Evolutionary conservation across 2,888 invertebrate species (phyloP), one percentile per base, ranked within the genome.

Genomic region (Synergus japonicus): DNA sequence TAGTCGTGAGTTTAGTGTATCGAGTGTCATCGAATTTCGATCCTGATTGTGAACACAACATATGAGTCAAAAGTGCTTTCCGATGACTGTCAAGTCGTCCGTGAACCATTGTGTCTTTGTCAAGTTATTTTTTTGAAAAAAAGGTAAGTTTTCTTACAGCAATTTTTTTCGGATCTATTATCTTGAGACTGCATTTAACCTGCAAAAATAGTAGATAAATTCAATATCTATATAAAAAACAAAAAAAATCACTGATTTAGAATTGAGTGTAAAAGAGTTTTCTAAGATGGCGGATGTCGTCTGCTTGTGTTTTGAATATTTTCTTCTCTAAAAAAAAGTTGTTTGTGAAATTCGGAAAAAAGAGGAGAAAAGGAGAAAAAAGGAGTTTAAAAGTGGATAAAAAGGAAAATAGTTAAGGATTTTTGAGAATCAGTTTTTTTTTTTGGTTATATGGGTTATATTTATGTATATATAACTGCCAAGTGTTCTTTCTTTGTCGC

Each of bases 261-360:
- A 10, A 8, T 69, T 73, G 10, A 5, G 60, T 8, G 22, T 18
- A 60, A 60, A 22, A 58, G 58, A 8, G 18, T 58, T 58, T 49
- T 7, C 1, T n/a, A 67, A 67, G 13, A 73, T 46, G 49, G 46
- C 49, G 29, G 46, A 22, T 49, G 69, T 73, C 69, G 69, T 73
- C 69, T 73, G 69, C 69, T 73, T 73, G 49, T 67, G 67, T 73
- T 73, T 73, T 73, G 69, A 49, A 49, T 29, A 9, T 54, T n/a
- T 49, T 49, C 13, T 54, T 54, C n/a, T 54, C 13, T 22, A 64
- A 64, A 63, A 22, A 22, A 22, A 22, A 22, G 10, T 63, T 12
- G 18, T 63, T 64, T 15, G 37, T 4, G 37, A 64, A 64, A 4
- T 29, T 22, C 7, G 13, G 22, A 1, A 22, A 22, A 22, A 22